These are phyloP conservation scores for Macrosiphum euphorbiae DNA, from an alignment of 2,888 invertebrate species.

Conservation along the genomic window DNA sequence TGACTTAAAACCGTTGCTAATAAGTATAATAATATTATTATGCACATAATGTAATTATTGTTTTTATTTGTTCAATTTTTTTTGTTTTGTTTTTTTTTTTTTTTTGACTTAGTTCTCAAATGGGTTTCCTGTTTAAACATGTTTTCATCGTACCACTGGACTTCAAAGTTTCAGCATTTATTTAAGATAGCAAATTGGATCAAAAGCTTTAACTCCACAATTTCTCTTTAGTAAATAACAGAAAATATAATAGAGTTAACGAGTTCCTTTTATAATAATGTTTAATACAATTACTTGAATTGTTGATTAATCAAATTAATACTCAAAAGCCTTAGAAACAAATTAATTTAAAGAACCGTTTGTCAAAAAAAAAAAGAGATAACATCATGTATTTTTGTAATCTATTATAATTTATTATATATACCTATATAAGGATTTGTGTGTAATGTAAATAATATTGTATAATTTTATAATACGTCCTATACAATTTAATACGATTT, in stretches of 20 bases:
- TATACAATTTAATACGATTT: not conserved
- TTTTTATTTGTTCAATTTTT: not conserved
- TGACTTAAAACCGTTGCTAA: not conserved
- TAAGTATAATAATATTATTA: not conserved
- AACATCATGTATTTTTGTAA: not conserved
- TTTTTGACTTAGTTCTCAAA: not conserved
- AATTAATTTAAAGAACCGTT: not conserved
- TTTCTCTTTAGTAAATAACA: not conserved
- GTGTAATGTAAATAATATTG: not conserved
- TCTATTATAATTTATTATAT: not conserved
- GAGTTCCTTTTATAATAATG: not conserved
- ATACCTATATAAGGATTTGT: not conserved
- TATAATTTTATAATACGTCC: not conserved
- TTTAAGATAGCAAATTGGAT: constrained; percentile 23
- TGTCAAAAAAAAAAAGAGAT: constrained; percentile 4
- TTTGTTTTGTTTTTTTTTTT: not conserved
- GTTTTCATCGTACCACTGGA: not conserved
- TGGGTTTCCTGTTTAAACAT: not conserved
- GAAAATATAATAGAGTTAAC: constrained; percentile 5
- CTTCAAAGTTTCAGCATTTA: not conserved
- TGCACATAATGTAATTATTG: not conserved
- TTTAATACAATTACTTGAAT: constrained; percentile 5
- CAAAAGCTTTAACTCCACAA: not conserved
- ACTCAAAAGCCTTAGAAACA: not conserved
- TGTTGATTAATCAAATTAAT: constrained; percentile 31